A percentile compares a stretch with the other conserved stretches of the same genome.
These are phyloP conservation scores for Allophyes oxyacanthae DNA, from an alignment of 2,888 invertebrate genomes.

Conservation along the genomic window DNA sequence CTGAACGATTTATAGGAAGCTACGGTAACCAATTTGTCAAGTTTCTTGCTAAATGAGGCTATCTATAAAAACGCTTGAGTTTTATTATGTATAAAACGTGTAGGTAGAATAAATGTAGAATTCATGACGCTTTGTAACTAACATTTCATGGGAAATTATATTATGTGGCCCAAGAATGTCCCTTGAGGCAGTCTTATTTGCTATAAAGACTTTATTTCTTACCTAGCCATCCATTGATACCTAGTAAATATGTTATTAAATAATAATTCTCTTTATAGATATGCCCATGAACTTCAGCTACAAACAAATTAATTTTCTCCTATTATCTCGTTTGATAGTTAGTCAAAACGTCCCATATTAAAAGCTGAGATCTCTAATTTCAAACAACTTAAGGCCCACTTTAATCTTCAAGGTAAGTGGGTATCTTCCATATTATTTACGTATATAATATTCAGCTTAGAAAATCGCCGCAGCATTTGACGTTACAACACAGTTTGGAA, in stretches of 20 bases:
- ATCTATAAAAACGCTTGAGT: constrained; percentile 26
- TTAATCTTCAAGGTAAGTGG: constrained; percentile 1
- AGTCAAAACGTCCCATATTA: not conserved
- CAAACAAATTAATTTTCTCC: not conserved
- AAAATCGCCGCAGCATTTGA: not conserved
- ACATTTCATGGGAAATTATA: too few species aligned
- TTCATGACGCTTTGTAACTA: not conserved
- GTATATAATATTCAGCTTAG: not conserved
- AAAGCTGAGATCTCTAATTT: not conserved
- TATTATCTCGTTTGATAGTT: constrained; percentile 2
- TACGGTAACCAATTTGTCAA: constrained; percentile 53
- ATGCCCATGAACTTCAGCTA: not conserved
- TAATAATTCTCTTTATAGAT: not conserved
- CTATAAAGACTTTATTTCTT: too few species aligned
- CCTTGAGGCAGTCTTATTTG: too few species aligned
- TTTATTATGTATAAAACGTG: constrained; percentile 15
- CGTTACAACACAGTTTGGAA: too few species aligned
- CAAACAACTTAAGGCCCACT: constrained; percentile 3
- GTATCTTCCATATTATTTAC: not conserved
- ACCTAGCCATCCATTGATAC: too few species aligned
- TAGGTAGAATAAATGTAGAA: not conserved
- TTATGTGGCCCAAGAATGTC: too few species aligned
- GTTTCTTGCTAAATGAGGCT: constrained; percentile 40
- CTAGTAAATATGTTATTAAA: too few species aligned
- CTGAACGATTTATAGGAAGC: constrained; percentile 58